phyloP scores from a whole-genome alignment of 1,140 invertebrate genomes.

The Drosophila sulfurigaster region DNA sequence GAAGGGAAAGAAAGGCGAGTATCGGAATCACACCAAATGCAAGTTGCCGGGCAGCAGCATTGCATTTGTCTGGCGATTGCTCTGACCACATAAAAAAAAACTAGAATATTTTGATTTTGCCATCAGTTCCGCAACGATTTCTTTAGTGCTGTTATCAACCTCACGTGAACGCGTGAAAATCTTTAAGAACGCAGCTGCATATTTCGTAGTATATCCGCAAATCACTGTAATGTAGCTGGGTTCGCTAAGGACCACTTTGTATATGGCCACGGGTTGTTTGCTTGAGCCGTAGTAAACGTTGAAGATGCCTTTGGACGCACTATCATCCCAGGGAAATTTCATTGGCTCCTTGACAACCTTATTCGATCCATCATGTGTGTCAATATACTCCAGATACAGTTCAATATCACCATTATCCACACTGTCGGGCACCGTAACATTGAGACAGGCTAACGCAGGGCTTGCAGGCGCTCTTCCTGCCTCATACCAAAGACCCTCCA shows the following conservation, averaged over 20 bases:
- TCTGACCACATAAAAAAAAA: conserved; percentile 50
- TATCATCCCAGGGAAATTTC: conserved; percentile 42
- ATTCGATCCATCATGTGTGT: conserved; percentile 12
- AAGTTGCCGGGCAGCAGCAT: conserved; percentile 29
- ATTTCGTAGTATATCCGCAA: conserved; percentile 50
- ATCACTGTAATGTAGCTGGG: conserved; percentile 20
- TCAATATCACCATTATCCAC: conserved; percentile 2
- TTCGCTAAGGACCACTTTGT: conserved; percentile 50
- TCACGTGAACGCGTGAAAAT: conserved; percentile 43
- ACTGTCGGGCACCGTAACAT: conserved; percentile 40
- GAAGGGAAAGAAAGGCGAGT: not conserved
- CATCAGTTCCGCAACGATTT: not conserved
- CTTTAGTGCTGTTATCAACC: not conserved
- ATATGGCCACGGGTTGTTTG: conserved; percentile 28
- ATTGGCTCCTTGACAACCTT: conserved; percentile 26
- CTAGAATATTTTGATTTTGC: not conserved
- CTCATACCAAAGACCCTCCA: conserved; percentile 60
- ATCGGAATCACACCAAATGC: not conserved
- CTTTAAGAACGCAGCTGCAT: conserved; percentile 58
- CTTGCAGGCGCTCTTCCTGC: conserved; percentile 37
- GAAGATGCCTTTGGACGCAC: conserved; percentile 42
- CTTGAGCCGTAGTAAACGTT: conserved; percentile 20
- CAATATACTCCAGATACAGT: conserved; percentile 46
- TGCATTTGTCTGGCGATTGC: conserved; percentile 58
- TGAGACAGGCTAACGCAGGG: conserved; percentile 43